Evolutionary conservation across 2,888 invertebrate species (phyloP), one percentile per base, ranked within the genome.

Genomic region (Salpingus planirostris): DNA sequence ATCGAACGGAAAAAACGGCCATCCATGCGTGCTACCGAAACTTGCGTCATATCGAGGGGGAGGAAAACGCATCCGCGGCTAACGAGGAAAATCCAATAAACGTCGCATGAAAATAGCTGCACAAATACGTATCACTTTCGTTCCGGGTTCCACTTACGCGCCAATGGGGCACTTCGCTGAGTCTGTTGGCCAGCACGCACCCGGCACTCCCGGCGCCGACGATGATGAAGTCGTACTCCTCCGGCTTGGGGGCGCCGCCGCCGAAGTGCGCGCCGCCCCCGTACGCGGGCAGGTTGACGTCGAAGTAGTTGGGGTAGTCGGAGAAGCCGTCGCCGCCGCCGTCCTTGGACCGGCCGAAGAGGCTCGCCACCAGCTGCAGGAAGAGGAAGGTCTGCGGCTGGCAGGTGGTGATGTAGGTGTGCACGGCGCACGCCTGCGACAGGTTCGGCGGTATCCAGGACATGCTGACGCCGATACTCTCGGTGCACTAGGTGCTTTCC

Each of bases 151-250:
- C 28, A 57, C 68, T 63, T 43, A 75, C 75, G 66, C 65, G 71
- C 76, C 76, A 76, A 43, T 71, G 62, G 32, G 69, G 66, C 1
- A 75, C 66, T 66, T 78, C 78, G 2, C 76, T 68, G 1, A 79
- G 59, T 8, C 79, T 66, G 57, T 74, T 79, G 1, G 79, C 79
- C 11, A 79, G 51, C 14, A 79, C 78, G 52, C 78, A 78, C 1
- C 79, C 80, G 1, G 78, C 78, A 3, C 77, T 78, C 1, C 80
- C 80, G 1, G 74, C 79, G 11, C 79, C 79, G 21, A 79, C 71
- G 29, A 76, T 62, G 32, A 77, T 72, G 43, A 76, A 82, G 47
- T 77, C 78, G 50, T 63, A 75, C 24, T 68, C 65, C 42, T 68
- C 65, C 23, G 49, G 44, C 28, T 36, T 47, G 26, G 31, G 38